Percentiles rank a stretch among this genome's conserved stretches.
phyloP scores from a whole-genome alignment of 2,113 vertebrate species.

The Butorides virescens region DNA sequence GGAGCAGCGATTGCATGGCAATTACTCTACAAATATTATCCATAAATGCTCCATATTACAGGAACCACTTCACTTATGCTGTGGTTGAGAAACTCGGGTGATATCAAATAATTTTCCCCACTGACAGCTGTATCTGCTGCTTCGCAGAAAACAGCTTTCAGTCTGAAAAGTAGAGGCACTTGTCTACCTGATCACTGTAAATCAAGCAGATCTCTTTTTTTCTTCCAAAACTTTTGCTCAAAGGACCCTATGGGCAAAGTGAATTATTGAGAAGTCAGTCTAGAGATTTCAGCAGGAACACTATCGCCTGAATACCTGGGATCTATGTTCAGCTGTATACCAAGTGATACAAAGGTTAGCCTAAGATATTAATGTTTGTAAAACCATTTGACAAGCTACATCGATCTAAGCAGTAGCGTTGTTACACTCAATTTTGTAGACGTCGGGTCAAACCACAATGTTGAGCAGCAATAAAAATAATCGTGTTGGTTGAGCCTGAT shows the following conservation, averaged over 20 bases:
- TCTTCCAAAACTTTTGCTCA: neutral
- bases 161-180: neutral
- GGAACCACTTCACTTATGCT: constrained; percentile 17
- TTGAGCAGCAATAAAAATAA: neutral
- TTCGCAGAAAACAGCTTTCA: neutral
- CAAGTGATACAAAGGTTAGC: neutral
- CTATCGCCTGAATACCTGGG: fast-evolving
- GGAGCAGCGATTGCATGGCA: constrained; percentile 21
- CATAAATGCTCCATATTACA: constrained; percentile 51
- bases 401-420: neutral
- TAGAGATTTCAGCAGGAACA: neutral
- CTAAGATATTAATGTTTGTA: neutral
- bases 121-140: constrained; percentile 28
- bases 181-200: neutral
- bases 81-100: constrained; percentile 7
- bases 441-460: neutral
- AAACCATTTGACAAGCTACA: neutral
- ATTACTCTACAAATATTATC: constrained; percentile 55
- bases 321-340: neutral
- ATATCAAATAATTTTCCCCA: constrained; percentile 30
- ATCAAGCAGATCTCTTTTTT: neutral
- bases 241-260: neutral
- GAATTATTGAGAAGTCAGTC: neutral
- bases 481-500: neutral
- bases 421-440: neutral